These are phyloP conservation scores for Sakesphorus luctuosus DNA, from an alignment of 2,113 vertebrate genomes.

Conservation along the genomic window DNA sequence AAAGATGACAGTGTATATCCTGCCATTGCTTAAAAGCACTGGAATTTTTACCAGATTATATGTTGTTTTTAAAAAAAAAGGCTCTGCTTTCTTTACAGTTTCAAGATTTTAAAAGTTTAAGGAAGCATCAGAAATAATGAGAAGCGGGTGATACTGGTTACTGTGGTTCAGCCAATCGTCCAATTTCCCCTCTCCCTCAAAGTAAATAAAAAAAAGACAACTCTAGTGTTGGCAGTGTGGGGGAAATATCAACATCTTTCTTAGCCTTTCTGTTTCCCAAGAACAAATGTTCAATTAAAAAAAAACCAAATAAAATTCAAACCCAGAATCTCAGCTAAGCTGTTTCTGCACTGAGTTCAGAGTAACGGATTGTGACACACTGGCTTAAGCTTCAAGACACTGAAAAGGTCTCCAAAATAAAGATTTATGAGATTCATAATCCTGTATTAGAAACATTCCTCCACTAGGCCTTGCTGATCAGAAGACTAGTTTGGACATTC, in stretches of 20 bases:
- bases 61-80: not conserved
- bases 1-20: not conserved
- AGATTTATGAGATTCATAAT: not conserved
- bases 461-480: not conserved
- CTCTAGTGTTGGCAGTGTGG: not conserved
- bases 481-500: not conserved
- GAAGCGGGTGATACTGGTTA: not conserved
- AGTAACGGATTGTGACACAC: not conserved
- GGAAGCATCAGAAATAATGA: constrained; percentile 19
- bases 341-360: not conserved
- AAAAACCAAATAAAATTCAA: not conserved
- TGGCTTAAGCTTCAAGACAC: not conserved
- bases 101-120: constrained; percentile 35
- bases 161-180: constrained; percentile 14
- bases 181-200: constrained; percentile 1
- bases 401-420: not conserved
- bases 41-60: constrained; percentile 3
- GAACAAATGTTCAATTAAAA: constrained; percentile 18
- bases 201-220: constrained; percentile 59
- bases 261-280: not conserved
- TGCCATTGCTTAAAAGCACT: constrained; percentile 20
- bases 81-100: not conserved
- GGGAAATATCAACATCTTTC: not conserved
- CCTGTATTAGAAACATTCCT: not conserved
- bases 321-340: not conserved